phyloP scores from a whole-genome alignment of 92 coral and sea anemone species.

The Chrysogorgia sp. region DNA sequence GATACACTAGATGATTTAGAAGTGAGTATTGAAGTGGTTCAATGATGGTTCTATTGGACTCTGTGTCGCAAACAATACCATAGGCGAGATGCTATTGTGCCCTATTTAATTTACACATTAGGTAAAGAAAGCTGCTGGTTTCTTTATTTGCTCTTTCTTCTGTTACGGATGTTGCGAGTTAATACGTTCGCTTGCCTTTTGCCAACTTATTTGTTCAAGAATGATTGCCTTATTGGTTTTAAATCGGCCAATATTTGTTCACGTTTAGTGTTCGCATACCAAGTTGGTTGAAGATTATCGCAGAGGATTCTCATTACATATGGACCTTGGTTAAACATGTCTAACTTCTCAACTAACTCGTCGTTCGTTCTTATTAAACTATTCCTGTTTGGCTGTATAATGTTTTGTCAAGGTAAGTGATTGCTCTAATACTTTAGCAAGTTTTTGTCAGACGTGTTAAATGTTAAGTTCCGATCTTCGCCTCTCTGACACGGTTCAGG shows the following conservation, averaged over 20 bases:
- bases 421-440: neutral
- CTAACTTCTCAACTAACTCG: neutral
- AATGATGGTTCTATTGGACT: slow-evolving; percentile 10
- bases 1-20: neutral
- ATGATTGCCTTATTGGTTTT: neutral
- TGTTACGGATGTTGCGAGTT: slow-evolving; percentile 16
- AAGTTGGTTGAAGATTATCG: slow-evolving; percentile 2
- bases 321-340: neutral
- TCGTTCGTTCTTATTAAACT: neutral
- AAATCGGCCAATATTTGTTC: slow-evolving; percentile 8
- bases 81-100: slow-evolving; percentile 28
- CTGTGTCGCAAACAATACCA: slow-evolving; percentile 34
- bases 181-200: neutral
- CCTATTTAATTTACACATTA: slow-evolving; percentile 45
- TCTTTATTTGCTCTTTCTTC: too few species aligned
- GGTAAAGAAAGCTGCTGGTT: slow-evolving; percentile 34
- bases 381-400: neutral
- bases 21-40: slow-evolving; percentile 25
- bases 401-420: neutral
- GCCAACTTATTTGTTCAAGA: slow-evolving; percentile 1
- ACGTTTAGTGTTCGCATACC: neutral
- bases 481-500: slow-evolving; percentile 40
- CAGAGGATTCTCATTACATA: neutral
- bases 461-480: slow-evolving; percentile 35
- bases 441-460: slow-evolving; percentile 16